These are phyloP conservation scores for Procambarus clarkii DNA, from an alignment of 1,140 invertebrate genomes.

Conservation along the genomic window DNA sequence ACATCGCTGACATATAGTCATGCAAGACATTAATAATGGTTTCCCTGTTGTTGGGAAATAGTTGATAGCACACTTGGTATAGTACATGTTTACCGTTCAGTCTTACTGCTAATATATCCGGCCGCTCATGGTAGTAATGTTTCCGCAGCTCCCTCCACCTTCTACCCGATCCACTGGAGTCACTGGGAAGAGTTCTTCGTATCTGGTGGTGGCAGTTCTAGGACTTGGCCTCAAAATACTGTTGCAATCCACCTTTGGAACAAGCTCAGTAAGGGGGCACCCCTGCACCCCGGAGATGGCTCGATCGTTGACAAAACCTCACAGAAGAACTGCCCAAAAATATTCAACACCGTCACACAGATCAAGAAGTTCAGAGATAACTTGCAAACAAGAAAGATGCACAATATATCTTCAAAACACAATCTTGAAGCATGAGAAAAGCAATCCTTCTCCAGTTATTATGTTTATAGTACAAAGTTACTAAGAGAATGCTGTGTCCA, in stretches of 20 bases:
- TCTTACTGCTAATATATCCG: too few relatives aligned
- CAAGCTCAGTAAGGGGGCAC: conserved; percentile 33
- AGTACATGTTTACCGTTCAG: too few relatives aligned
- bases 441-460: too few relatives aligned
- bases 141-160: conserved; percentile 23
- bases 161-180: conserved; percentile 44
- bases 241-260: conserved; percentile 38
- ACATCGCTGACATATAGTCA: too few relatives aligned
- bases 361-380: conserved; percentile 31
- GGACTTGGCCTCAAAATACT: conserved; percentile 22
- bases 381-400: conserved; percentile 14
- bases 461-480: too few relatives aligned
- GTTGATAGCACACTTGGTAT: too few relatives aligned
- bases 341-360: conserved; percentile 27
- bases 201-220: not conserved
- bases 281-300: conserved; percentile 23
- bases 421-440: not conserved
- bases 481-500: too few relatives aligned
- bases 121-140: too few relatives aligned
- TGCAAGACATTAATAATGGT: too few relatives aligned
- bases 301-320: too few relatives aligned
- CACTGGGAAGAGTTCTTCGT: conserved; percentile 31
- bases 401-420: not conserved
- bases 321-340: conserved; percentile 32
- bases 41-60: too few relatives aligned